These are phyloP conservation scores for Andrena hattorfiana DNA, from an alignment of 2,888 invertebrate species.

Conservation along the genomic window DNA sequence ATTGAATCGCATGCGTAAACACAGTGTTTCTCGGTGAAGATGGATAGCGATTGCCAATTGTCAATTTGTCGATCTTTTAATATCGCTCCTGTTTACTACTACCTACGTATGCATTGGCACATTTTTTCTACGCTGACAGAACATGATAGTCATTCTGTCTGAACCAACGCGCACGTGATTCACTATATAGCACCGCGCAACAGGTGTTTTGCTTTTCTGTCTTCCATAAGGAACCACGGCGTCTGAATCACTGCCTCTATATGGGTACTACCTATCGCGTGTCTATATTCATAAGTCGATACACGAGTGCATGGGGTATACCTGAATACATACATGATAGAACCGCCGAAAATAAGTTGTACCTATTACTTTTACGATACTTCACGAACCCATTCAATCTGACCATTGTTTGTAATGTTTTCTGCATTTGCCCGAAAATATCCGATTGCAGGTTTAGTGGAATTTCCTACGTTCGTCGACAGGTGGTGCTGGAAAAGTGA, in stretches of 20 bases:
- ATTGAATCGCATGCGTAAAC: neutral
- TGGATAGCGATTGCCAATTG: neutral
- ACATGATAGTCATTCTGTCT: neutral
- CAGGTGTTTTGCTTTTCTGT: slow-evolving; percentile 24
- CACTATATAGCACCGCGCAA: slow-evolving; percentile 9
- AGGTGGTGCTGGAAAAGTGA: slow-evolving; percentile 32
- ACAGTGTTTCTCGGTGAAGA: neutral
- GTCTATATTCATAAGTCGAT: neutral
- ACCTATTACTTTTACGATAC: neutral
- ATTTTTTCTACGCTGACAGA: neutral
- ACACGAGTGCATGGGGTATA: too few relatives aligned
- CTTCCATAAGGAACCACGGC: neutral
- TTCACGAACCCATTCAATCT: neutral
- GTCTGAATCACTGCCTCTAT: neutral
- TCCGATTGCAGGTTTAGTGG: neutral
- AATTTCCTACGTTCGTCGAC: neutral
- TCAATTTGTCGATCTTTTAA: neutral
- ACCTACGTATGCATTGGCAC: neutral
- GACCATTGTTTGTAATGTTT: neutral
- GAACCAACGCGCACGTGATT: neutral
- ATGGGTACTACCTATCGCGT: neutral
- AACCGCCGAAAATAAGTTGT: neutral
- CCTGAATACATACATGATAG: too few relatives aligned
- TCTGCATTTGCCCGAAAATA: neutral
- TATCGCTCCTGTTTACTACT: neutral